A percentile compares a stretch with the other conserved stretches of the same genome.
Evolutionary conservation across 2,113 vertebrate genomes (phyloP).

Genomic region (Nestor notabilis): DNA sequence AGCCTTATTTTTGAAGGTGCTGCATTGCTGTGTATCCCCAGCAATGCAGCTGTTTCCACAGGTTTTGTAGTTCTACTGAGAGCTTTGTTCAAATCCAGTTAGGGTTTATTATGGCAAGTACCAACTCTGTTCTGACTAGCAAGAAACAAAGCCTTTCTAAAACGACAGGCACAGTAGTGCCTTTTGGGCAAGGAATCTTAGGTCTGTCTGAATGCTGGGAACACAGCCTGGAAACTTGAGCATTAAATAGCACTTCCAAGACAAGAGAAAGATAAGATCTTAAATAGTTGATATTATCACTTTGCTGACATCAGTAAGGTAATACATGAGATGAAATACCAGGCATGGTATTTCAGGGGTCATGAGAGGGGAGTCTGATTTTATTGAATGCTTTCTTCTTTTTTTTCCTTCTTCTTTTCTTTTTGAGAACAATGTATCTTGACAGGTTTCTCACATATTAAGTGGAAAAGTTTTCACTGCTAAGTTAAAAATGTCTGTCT

Average conservation of each 20-base stretch:
- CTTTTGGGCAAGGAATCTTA: background rate
- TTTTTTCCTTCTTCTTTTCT: background rate
- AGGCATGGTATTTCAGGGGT: background rate
- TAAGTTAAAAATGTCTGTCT: constrained; percentile 17
- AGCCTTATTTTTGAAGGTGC: background rate
- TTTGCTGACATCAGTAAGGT: background rate
- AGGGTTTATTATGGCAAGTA: background rate
- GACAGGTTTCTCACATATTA: background rate
- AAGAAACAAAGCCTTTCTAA: background rate
- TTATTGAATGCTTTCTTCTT: background rate
- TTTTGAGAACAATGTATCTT: background rate
- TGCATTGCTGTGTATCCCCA: background rate
- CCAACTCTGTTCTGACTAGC: background rate
- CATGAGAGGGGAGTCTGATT: background rate
- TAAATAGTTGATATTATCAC: background rate
- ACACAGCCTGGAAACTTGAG: background rate
- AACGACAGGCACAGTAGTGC: background rate
- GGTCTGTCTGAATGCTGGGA: background rate
- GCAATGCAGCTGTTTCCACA: background rate
- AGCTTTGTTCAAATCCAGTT: background rate
- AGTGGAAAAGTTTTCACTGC: background rate
- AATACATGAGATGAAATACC: background rate
- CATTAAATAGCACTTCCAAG: background rate
- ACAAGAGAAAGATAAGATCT: background rate
- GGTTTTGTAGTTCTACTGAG: background rate